phyloP scores from a whole-genome alignment of 23 tunicate species.

The Ascidia mentula region DNA sequence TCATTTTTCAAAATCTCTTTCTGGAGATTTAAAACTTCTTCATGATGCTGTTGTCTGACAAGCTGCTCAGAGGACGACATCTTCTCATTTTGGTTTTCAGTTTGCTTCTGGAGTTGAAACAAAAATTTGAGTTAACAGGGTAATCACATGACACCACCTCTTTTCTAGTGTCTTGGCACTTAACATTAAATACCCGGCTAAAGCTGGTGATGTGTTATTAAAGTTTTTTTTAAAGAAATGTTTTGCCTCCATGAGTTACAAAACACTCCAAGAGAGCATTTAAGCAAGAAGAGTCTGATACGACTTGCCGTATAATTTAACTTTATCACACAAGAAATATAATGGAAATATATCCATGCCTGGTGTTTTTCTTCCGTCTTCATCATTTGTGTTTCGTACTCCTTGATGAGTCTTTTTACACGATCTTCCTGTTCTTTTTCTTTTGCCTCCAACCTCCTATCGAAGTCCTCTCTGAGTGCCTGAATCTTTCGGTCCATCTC shows the following conservation, averaged over 20 bases:
- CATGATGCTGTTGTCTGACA: conserved; percentile 64
- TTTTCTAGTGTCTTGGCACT: too few relatives aligned
- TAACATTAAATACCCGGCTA: too few relatives aligned
- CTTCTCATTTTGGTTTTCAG: not conserved
- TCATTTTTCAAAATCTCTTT: conserved; percentile 53
- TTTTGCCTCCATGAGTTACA: too few relatives aligned
- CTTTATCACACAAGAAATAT: too few relatives aligned
- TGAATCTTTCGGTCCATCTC: conserved; percentile 48
- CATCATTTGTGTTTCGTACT: conserved; percentile 74
- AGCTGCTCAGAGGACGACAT: conserved; percentile 24
- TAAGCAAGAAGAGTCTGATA: too few relatives aligned
- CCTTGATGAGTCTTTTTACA: conserved; percentile 67
- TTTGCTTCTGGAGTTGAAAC: conserved; percentile 17
- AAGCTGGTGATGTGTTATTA: too few relatives aligned
- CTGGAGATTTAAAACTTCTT: conserved; percentile 68
- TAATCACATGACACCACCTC: too few relatives aligned
- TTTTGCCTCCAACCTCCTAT: conserved; percentile 47
- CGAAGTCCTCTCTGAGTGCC: conserved; percentile 49
- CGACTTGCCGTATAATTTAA: too few relatives aligned
- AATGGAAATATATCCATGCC: too few relatives aligned
- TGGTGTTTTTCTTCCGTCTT: conserved; percentile 54
- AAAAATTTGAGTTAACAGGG: too few relatives aligned
- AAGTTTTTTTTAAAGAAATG: too few relatives aligned
- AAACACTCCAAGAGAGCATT: too few relatives aligned
- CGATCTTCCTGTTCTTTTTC: conserved; percentile 61